Evolutionary conservation across 2,797 vertebrate genomes (phyloP), one percentile per base, ranked within the genome.

Genomic region (Sphaeramia orbicularis): DNA sequence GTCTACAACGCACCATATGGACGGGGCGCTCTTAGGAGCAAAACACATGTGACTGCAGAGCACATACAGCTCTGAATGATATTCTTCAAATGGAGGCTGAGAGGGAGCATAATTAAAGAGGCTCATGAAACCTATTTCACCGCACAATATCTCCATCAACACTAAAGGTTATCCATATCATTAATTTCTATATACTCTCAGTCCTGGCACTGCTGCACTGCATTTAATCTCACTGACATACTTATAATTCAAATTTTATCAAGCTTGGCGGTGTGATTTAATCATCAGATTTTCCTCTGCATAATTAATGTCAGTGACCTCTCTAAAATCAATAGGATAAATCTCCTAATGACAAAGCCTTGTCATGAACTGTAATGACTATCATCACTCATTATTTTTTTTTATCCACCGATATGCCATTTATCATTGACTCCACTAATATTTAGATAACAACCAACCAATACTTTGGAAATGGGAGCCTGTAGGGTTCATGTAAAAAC

Each of bases 251-350:
- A 74, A 15, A 69, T 88, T 74, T 75, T 21, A 83, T 87, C 68
- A 84, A 60, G 68, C 74, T 56, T 24, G 6, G 71, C 9, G 16
- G 41, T 56, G 48, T 70, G 59, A 86, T 85, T 84, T 71, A 80
- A 83, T 85, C 78, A 76, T 78, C 51, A 14, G 45, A 65, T 83
- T 84, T 84, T 73, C 74, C 59, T 78, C 57, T 43, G 51, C 41
- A 51, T 79, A 82, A 90, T 89, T 85, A 83, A 86, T 86, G 80
- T 78, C 83, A 66, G 53, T 66, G 77, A 88, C 83, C 80, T 74
- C 76, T 58, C 16, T 52, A 32, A 62, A 86, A 91, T 91, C 86
- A 74, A 87, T 90, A 62, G 57, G 60, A 65, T 24, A 81, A 81
- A 86, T 80, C 71, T 76, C 60, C 73, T 74, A 80, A 82, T 76